phyloP scores from a whole-genome alignment of 2,113 vertebrate genomes.

The Azemiops feae region DNA sequence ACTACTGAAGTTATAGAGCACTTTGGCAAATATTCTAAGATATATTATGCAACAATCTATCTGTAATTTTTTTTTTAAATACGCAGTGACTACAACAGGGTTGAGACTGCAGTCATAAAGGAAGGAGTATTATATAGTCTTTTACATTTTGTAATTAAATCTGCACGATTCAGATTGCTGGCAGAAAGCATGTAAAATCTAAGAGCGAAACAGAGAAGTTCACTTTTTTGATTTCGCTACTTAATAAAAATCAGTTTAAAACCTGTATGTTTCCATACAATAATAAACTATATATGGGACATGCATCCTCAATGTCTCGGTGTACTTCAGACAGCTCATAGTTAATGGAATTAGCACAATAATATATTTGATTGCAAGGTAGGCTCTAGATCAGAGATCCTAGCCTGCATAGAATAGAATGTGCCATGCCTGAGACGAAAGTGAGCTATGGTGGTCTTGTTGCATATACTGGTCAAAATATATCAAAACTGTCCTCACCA shows the following conservation, averaged over 20 bases:
- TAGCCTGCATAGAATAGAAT: not conserved
- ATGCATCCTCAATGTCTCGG: not conserved
- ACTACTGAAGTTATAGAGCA: not conserved
- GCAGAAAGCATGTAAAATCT: not conserved
- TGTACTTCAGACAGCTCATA: not conserved
- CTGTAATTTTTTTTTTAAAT: not conserved
- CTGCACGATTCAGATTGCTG: not conserved
- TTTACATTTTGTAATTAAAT: not conserved
- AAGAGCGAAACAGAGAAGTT: not conserved
- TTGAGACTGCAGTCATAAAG: not conserved
- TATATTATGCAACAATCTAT: not conserved
- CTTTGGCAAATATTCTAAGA: constrained; percentile 1
- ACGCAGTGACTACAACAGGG: not conserved
- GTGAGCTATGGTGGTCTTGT: not conserved
- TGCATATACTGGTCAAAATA: not conserved
- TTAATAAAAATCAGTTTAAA: not conserved
- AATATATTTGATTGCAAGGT: not conserved
- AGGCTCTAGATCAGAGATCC: not conserved
- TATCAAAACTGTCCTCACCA: not conserved
- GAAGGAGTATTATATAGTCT: not conserved
- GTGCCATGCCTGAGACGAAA: not conserved
- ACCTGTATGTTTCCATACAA: not conserved
- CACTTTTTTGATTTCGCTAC: not conserved
- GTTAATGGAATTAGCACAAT: not conserved
- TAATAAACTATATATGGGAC: not conserved